These are phyloP conservation scores for Clistopyga incitator DNA, from an alignment of 2,888 invertebrate genomes.

Conservation along the genomic window DNA sequence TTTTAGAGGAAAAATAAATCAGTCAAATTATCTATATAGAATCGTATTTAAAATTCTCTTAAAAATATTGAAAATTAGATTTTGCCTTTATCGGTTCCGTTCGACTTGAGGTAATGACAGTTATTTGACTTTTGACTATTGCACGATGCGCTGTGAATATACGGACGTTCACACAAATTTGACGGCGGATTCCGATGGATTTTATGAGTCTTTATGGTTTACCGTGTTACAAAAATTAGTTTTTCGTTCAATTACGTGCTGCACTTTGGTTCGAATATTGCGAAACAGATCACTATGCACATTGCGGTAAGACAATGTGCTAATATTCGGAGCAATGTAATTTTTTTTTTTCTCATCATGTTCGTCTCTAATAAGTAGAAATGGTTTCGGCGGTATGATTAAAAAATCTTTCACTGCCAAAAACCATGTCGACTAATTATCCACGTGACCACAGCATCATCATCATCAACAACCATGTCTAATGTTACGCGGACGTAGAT, in stretches of 20 bases:
- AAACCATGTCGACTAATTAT: too few species aligned
- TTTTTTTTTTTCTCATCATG: neutral
- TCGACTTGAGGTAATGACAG: conserved; percentile 16
- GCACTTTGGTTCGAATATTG: neutral
- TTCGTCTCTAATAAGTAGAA: too few species aligned
- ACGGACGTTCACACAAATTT: conserved; percentile 3
- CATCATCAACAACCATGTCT: conserved; percentile 25
- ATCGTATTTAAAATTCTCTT: neutral
- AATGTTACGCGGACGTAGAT: conserved; percentile 58
- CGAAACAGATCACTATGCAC: conserved; percentile 15
- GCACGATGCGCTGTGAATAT: neutral
- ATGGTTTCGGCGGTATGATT: too few species aligned
- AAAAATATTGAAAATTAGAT: conserved; percentile 12
- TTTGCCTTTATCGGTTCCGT: neutral
- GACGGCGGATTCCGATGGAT: conserved; percentile 4
- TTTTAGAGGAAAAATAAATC: neutral
- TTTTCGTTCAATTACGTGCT: neutral
- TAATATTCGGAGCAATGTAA: conserved; percentile 5
- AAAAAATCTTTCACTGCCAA: too few species aligned
- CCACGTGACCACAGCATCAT: too few species aligned
- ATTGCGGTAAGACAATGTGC: conserved; percentile 23
- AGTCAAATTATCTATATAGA: neutral
- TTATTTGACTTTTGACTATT: neutral
- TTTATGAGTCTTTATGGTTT: neutral
- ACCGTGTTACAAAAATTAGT: neutral